Percentiles rank a stretch among this genome's conserved stretches.
Conservation (phyloP, 2,797 vertebrate species). For the Potorous gilbertii region DNA sequence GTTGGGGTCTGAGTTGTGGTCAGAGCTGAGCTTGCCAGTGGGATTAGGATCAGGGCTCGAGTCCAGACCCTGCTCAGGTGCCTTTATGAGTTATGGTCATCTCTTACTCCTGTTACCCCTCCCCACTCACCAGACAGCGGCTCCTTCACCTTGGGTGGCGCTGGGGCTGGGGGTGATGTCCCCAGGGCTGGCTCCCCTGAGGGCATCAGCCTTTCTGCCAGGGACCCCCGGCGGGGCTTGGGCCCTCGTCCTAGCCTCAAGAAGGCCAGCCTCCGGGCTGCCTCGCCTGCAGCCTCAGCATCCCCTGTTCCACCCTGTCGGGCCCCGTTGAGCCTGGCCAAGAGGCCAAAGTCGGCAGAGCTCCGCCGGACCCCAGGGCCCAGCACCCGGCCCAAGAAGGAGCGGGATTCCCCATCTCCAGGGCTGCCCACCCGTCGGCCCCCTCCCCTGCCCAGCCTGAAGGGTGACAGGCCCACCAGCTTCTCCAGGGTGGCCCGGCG, state of each 20-base stretch:
- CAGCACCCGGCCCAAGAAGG: conserved; percentile 75
- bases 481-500: conserved; percentile 80
- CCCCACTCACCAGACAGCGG: conserved; percentile 81
- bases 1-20: not conserved
- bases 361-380: conserved; percentile 81
- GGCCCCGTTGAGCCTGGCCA: conserved; percentile 84
- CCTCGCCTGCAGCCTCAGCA: conserved; percentile 24
- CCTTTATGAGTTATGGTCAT: not conserved
- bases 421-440: conserved; percentile 63
- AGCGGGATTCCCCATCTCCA: not conserved
- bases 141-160: conserved; percentile 73
- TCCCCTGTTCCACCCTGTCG: conserved; percentile 43
- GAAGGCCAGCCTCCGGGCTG: conserved; percentile 84
- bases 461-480: conserved; percentile 79
- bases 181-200: conserved; percentile 75
- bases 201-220: conserved; percentile 83
- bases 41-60: not conserved
- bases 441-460: conserved; percentile 70
- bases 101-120: not conserved
- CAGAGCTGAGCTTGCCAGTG: not conserved
- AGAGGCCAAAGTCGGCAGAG: conserved; percentile 89
- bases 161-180: conserved; percentile 53
- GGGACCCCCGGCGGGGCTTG: conserved; percentile 85
- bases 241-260: conserved; percentile 89
- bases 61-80: not conserved